Conservation (phyloP, 2,888 invertebrate species). For the Euzetes globulus region DNA sequence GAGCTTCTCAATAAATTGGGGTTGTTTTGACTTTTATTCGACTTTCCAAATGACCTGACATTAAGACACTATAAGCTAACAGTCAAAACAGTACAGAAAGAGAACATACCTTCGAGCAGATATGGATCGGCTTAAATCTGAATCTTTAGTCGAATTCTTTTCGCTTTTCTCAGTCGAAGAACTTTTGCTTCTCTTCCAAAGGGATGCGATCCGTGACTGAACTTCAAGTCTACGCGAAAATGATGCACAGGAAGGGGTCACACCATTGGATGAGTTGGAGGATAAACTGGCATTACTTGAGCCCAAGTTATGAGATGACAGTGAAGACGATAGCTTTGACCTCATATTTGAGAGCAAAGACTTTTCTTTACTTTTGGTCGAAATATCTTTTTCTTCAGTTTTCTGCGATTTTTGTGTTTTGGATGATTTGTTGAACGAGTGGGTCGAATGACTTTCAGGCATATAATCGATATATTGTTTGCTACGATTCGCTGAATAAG, state of each 20-base stretch:
- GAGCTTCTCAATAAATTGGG: slow-evolving; percentile 45
- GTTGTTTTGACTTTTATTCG: not conserved
- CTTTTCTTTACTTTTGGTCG: not conserved
- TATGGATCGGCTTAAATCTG: slow-evolving; percentile 12
- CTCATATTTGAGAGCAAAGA: slow-evolving; percentile 1
- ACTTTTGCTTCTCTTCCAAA: slow-evolving; percentile 63
- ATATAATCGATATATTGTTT: slow-evolving; percentile 5
- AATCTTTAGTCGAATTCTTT: not conserved
- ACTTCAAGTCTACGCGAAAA: slow-evolving; percentile 11
- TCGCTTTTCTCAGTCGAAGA: not conserved
- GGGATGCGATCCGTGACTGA: slow-evolving; percentile 65
- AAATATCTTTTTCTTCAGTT: not conserved
- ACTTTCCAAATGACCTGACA: slow-evolving; percentile 14
- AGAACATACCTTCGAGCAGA: slow-evolving; percentile 44
- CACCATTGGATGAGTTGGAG: slow-evolving; percentile 10
- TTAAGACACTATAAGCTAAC: slow-evolving; percentile 22
- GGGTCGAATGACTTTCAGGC: not conserved
- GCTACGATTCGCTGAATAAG: not conserved
- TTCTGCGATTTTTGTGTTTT: not conserved
- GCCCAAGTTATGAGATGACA: slow-evolving; percentile 14
- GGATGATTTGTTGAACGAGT: not conserved
- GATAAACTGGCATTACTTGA: slow-evolving; percentile 24
- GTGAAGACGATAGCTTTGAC: not conserved
- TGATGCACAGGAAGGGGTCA: slow-evolving; percentile 22
- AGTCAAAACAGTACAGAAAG: slow-evolving; percentile 40